Evolutionary conservation across 1,140 invertebrate genomes (phyloP).

Genomic region (Aphelinus certus): DNA sequence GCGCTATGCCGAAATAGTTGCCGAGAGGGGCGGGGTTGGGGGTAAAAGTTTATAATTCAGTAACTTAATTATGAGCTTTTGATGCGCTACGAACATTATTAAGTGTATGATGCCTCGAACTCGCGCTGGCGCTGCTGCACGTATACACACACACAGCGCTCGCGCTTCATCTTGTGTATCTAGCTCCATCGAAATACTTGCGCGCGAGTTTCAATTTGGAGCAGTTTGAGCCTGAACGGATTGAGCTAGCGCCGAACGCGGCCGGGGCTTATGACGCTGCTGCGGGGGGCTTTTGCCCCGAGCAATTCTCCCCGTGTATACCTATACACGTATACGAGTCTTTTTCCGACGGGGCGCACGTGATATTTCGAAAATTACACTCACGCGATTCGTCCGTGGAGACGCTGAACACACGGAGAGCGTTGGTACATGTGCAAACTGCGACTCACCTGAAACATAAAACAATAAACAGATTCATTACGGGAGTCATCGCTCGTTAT

Average conservation of each 20-base stretch:
- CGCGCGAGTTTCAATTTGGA: conserved; percentile 17
- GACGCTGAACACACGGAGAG: too few species aligned
- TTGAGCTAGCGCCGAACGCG: too few species aligned
- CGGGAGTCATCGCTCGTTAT: too few species aligned
- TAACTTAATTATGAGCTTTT: conserved; percentile 35
- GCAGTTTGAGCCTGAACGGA: background rate
- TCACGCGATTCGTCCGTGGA: too few species aligned
- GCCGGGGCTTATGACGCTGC: too few species aligned
- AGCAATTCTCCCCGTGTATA: background rate
- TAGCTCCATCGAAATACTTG: conserved; percentile 11
- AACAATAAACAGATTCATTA: background rate
- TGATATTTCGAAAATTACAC: too few species aligned
- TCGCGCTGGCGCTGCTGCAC: too few species aligned
- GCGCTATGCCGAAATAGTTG: background rate
- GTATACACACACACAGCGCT: background rate
- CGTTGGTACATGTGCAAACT: too few species aligned
- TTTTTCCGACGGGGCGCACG: too few species aligned
- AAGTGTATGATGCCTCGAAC: background rate
- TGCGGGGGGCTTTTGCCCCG: background rate
- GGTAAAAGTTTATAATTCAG: conserved; percentile 39
- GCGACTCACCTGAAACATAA: conserved; percentile 1
- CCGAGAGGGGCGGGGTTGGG: background rate
- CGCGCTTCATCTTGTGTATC: conserved; percentile 1
- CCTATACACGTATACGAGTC: background rate
- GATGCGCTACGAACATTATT: conserved; percentile 33